phyloP scores from a whole-genome alignment of 2,797 vertebrate species.

The Thaleichthys pacificus region DNA sequence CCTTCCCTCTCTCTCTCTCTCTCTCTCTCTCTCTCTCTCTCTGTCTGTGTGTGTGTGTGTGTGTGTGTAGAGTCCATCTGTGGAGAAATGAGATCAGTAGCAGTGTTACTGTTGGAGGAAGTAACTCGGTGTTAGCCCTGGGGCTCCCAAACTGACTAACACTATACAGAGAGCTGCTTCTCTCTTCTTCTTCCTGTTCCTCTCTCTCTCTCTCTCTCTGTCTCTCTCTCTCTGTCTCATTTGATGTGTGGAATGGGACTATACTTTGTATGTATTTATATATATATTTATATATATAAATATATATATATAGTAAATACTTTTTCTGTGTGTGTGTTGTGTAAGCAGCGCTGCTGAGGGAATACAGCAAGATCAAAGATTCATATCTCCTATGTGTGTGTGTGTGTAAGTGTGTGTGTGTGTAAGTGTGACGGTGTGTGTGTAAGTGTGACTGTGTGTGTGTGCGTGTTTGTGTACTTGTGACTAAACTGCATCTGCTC shows the following conservation, averaged over 20 bases:
- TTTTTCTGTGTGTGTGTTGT: background rate
- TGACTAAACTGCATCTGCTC: constrained; percentile 1
- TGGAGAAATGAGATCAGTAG: constrained; percentile 71
- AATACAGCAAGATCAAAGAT: too few species aligned
- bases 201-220: constrained; percentile 26
- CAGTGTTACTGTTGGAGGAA: constrained; percentile 66
- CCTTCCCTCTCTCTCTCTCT: background rate
- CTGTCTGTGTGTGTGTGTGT: constrained; percentile 50
- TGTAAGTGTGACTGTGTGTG: background rate
- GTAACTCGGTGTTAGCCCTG: constrained; percentile 59
- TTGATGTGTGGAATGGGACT: background rate
- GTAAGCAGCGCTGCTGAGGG: too few species aligned
- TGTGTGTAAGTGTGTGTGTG: constrained; percentile 4
- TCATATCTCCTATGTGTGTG: background rate
- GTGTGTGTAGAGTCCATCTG: constrained; percentile 71
- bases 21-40: background rate
- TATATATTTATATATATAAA: too few species aligned
- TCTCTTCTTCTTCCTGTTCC: constrained; percentile 37
- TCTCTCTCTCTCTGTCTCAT: constrained; percentile 33
- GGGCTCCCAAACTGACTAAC: constrained; percentile 38
- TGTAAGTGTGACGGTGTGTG: background rate
- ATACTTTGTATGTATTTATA: too few species aligned
- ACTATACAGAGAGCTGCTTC: constrained; percentile 24
- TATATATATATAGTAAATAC: too few species aligned
- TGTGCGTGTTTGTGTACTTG: background rate